Evolutionary conservation across 2,888 invertebrate genomes (phyloP).

Genomic region (Drosophila merina): DNA sequence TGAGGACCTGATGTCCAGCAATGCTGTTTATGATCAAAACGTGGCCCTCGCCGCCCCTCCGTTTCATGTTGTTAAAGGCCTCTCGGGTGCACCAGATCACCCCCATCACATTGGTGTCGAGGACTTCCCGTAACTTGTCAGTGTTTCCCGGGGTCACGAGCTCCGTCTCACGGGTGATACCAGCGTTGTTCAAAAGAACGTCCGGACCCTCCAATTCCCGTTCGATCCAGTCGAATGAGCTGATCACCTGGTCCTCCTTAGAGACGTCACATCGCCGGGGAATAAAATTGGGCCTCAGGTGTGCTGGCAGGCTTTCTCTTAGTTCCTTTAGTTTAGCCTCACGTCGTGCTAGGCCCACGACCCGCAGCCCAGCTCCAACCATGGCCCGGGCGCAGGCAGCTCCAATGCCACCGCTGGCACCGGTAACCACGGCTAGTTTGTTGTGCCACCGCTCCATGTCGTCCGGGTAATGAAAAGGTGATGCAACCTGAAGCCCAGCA

Average conservation of each 20-base stretch:
- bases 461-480: slow-evolving; percentile 11
- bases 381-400: slow-evolving; percentile 84
- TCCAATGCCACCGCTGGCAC: slow-evolving; percentile 88
- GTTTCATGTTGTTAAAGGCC: slow-evolving; percentile 85
- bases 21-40: slow-evolving; percentile 85
- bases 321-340: slow-evolving; percentile 82
- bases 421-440: slow-evolving; percentile 87
- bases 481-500: not conserved
- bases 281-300: slow-evolving; percentile 81
- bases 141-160: slow-evolving; percentile 79
- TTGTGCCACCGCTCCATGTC: slow-evolving; percentile 86
- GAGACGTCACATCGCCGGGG: slow-evolving; percentile 85
- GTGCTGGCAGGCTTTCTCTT: slow-evolving; percentile 63
- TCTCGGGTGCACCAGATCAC: slow-evolving; percentile 85
- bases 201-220: slow-evolving; percentile 85
- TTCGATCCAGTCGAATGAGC: slow-evolving; percentile 85
- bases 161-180: slow-evolving; percentile 80
- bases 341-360: slow-evolving; percentile 86
- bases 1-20: slow-evolving; percentile 82
- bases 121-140: slow-evolving; percentile 80
- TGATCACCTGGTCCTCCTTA: slow-evolving; percentile 85
- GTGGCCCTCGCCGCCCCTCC: slow-evolving; percentile 84
- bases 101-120: slow-evolving; percentile 85
- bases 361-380: slow-evolving; percentile 85
- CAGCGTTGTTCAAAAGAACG: slow-evolving; percentile 87